Percentiles rank a stretch among this genome's conserved stretches.
Evolutionary conservation across 2,113 vertebrate species (phyloP).

Genomic region (Neodontobutis hainanensis): DNA sequence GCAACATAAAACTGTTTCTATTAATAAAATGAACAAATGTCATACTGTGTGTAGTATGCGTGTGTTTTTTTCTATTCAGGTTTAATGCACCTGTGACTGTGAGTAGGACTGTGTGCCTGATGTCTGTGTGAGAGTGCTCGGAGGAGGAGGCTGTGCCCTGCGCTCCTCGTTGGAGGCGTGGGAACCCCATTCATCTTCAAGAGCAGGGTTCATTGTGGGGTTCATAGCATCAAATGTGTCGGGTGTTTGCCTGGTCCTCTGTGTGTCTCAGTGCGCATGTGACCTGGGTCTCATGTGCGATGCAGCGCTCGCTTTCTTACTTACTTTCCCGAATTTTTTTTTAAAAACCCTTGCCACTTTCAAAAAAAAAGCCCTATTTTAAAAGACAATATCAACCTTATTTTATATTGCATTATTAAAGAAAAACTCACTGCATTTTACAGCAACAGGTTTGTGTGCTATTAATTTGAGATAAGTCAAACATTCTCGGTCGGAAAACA

Average conservation of each 20-base stretch:
- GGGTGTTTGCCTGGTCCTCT: slow-evolving; percentile 56
- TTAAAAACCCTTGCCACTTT: too few relatives aligned
- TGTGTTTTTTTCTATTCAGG: background rate
- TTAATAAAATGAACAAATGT: too few relatives aligned
- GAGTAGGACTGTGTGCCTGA: slow-evolving; percentile 49
- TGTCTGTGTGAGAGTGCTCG: slow-evolving; percentile 57
- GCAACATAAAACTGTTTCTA: too few relatives aligned
- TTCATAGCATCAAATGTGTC: slow-evolving; percentile 77
- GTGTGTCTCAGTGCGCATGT: slow-evolving; percentile 41
- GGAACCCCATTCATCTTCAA: slow-evolving; percentile 80
- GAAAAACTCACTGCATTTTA: background rate
- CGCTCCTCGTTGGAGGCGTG: slow-evolving; percentile 78
- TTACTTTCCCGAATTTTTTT: too few relatives aligned
- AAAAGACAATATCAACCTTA: too few relatives aligned
- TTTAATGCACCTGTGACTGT: slow-evolving; percentile 55
- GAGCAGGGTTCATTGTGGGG: slow-evolving; percentile 78
- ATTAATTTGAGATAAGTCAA: too few relatives aligned
- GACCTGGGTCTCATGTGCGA: slow-evolving; percentile 15
- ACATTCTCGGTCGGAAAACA: too few relatives aligned
- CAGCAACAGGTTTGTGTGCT: background rate
- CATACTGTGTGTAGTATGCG: too few relatives aligned
- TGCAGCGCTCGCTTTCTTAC: background rate
- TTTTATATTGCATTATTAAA: too few relatives aligned
- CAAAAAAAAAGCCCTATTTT: too few relatives aligned
- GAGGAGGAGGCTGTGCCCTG: slow-evolving; percentile 75